Base-by-base conservation (phyloP, 2,888 invertebrate species). In the Clitarchus hookeri region DNA sequence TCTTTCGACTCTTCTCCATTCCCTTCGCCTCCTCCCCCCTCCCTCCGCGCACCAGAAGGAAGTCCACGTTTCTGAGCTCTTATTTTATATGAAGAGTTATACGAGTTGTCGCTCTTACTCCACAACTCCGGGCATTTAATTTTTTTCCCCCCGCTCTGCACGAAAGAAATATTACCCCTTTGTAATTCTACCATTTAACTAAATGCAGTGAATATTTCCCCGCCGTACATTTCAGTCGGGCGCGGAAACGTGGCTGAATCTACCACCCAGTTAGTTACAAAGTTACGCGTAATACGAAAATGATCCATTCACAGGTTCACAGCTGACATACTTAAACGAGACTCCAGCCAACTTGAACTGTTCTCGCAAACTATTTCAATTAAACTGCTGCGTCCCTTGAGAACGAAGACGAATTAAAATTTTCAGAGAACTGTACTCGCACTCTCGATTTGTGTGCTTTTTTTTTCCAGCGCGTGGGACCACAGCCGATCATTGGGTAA, bases 1-100 rank as follows among this genome's bases (percentile, higher is more conserved):
- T n/a, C 65, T 65, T 65, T 23, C 16, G 65, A 16, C 65, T 65
- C 53, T 36, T 36, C 36, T 36, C 36, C 36, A 36, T 4, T 16
- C 48, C 48, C 48, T 16, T 8, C 3, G 4, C 48, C 48, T 48
- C 36, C 16, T 48, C 16, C 12, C 16, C 11, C 11, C 48, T 8
- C 48, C 16, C 48, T 8, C 48, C 48, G 0, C 48, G 4, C 48
- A 48, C 12, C 48, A 48, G 48, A 65, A 65, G 65, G n/a, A 19
- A 65, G 65, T 9, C 16, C 19, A 8, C 65, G n/a, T 65, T 65
- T 65, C 65, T n/a, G 12, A 65, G 65, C n/a, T 19, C 65, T 65
- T 23, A n/a, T n/a, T 65, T 65, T 65, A 65, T 65, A 65, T 65
- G 65, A 65, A 65, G 65, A 65, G 65, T 65, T 65, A 65, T 65